Conservation (phyloP, 2,113 vertebrate species). For the Mesoclemmys tuberculata region DNA sequence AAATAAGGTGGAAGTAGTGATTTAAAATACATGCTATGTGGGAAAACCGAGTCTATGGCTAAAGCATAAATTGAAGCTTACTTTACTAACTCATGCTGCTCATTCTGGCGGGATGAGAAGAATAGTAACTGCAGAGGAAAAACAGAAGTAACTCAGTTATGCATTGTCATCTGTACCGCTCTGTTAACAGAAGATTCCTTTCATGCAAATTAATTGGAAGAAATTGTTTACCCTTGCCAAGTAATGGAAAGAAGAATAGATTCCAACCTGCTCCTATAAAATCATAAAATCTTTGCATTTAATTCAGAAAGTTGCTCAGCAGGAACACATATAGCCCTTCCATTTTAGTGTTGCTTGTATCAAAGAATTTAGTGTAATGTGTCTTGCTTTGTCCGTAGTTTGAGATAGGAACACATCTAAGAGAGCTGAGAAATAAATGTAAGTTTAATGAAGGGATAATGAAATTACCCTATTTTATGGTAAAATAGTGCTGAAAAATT, state of each 20-base stretch:
- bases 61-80: neutral
- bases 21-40: neutral
- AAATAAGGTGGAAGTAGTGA: neutral
- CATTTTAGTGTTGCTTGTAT: neutral
- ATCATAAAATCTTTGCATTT: neutral
- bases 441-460: too few relatives aligned
- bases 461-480: neutral
- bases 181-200: neutral
- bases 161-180: neutral
- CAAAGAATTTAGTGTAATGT: neutral
- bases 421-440: neutral
- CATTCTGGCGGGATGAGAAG: neutral
- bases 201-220: neutral
- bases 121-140: neutral
- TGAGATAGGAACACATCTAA: neutral
- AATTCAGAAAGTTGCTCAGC: neutral
- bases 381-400: neutral
- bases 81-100: neutral
- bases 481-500: constrained; percentile 19
- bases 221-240: neutral
- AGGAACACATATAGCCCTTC: neutral
- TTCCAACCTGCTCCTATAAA: neutral
- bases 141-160: neutral
- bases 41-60: neutral
- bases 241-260: neutral